phyloP scores from a whole-genome alignment of 2,888 invertebrate species.

The Tinea pellionella region DNA sequence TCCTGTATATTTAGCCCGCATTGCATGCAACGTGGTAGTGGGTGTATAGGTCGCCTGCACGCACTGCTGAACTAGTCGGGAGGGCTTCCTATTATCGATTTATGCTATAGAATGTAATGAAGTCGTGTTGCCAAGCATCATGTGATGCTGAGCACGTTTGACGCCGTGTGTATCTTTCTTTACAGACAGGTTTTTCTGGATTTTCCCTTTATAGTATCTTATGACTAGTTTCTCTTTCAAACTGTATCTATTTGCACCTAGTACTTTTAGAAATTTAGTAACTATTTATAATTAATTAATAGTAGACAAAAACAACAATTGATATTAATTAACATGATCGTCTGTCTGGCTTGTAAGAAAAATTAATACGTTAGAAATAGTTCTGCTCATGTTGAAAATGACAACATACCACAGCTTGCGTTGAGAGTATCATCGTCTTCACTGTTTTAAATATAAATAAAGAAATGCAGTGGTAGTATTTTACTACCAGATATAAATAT shows the following conservation, averaged over 20 bases:
- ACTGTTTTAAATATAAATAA: no score
- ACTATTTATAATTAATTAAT: neutral
- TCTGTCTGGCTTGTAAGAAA: no score
- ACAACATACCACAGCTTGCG: no score
- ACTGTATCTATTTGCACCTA: neutral
- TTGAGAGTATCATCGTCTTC: no score
- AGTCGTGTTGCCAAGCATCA: conserved; percentile 29
- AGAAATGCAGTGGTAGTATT: no score
- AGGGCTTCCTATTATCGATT: conserved; percentile 68
- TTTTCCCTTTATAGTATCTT: conserved; percentile 26
- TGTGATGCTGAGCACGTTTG: conserved; percentile 18
- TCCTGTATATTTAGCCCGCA: conserved; percentile 67
- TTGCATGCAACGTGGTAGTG: conserved; percentile 56
- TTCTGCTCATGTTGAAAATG: no score
- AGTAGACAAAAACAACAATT: neutral
- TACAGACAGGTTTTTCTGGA: conserved; percentile 44
- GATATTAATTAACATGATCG: neutral
- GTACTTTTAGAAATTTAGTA: conserved; percentile 1
- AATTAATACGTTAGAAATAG: no score
- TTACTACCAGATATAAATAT: no score
- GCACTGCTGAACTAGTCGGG: conserved; percentile 68
- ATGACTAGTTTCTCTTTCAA: conserved; percentile 4
- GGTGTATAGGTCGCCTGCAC: conserved; percentile 68
- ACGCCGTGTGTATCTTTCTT: conserved; percentile 35
- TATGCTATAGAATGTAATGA: conserved; percentile 29